Percentiles rank a stretch among this genome's conserved stretches.
Conservation (phyloP, 53 echinoderm and acorn worm species). For the Holothuria scabra region DNA sequence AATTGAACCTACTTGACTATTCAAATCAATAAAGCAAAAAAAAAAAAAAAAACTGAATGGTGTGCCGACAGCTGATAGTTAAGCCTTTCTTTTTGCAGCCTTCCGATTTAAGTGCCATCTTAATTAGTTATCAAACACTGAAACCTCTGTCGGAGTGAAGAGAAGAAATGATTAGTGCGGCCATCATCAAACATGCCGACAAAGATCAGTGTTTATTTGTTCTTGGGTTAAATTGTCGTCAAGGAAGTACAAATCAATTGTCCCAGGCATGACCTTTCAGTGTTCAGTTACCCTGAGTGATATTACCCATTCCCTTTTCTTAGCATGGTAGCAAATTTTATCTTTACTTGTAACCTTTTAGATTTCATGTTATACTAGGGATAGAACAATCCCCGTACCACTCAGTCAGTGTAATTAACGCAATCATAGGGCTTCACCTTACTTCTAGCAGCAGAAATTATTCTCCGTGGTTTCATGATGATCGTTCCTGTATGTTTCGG, state of each 20-base stretch:
- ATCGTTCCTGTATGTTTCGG: too few species aligned
- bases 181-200: constrained; percentile 9
- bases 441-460: too few species aligned
- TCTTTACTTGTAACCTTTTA: too few species aligned
- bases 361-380: too few species aligned
- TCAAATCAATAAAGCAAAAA: background rate
- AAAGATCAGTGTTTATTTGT: background rate
- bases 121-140: constrained; percentile 24
- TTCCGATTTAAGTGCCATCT: background rate
- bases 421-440: too few species aligned
- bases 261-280: background rate
- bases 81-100: background rate
- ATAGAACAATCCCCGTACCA: too few species aligned
- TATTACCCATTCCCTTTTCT: too few species aligned
- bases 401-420: too few species aligned
- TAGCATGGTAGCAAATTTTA: too few species aligned
- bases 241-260: constrained; percentile 26
- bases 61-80: constrained; percentile 19
- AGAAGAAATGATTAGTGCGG: background rate
- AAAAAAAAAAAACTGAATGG: background rate
- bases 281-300: too few species aligned
- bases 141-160: constrained; percentile 16
- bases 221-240: background rate
- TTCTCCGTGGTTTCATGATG: too few species aligned
- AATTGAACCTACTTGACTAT: background rate